Evolutionary conservation across 2,797 vertebrate genomes (phyloP).

Genomic region (Sebastes goodei): DNA sequence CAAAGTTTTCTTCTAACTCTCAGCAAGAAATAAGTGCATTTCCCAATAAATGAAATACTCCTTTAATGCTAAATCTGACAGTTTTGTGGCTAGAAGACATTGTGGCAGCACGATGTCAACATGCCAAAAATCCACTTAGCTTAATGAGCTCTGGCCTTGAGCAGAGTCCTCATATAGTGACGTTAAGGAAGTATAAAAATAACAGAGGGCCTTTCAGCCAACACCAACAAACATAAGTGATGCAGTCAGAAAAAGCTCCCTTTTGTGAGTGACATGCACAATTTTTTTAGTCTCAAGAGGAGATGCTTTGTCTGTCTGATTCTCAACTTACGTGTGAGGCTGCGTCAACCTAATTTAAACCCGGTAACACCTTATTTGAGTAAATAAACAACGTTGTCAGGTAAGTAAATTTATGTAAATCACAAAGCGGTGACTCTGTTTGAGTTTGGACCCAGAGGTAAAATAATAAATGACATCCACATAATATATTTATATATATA

Average conservation of each 20-base stretch:
- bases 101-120: background rate
- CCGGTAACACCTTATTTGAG: background rate
- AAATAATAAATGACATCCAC: background rate
- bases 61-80: background rate
- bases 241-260: background rate
- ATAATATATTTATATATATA: background rate
- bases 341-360: background rate
- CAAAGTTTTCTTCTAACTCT: background rate
- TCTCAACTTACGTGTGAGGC: background rate
- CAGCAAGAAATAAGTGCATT: background rate
- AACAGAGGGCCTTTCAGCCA: background rate
- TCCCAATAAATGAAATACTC: background rate
- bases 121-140: conserved; percentile 42
- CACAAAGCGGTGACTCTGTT: background rate
- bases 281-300: background rate
- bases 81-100: background rate
- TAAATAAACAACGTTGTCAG: background rate
- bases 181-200: conserved; percentile 10
- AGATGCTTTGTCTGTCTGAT: background rate
- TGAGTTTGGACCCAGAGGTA: background rate
- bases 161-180: background rate
- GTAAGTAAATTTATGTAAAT: background rate
- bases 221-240: background rate
- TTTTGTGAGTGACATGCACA: background rate
- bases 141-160: conserved; percentile 9